A percentile compares a stretch with the other conserved stretches of the same genome.
phyloP scores from a whole-genome alignment of 30 jellyfish, hydroid and myxozoan species.

The Hydra vulgaris region DNA sequence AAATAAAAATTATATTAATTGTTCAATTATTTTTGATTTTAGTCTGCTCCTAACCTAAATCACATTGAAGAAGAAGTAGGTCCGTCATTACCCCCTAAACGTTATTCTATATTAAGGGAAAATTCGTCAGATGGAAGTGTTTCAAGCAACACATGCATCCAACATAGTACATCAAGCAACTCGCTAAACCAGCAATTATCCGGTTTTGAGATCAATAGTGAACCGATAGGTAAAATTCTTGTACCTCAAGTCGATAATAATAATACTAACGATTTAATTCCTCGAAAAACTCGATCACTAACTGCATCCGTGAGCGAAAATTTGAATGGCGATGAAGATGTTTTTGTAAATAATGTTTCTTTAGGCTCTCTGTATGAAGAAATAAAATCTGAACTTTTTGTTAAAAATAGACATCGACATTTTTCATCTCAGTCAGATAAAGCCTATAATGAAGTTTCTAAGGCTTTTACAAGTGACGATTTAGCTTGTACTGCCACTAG shows the following conservation, averaged over 20 bases:
- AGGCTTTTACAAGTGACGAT: too few relatives aligned
- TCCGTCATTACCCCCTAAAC: constrained; percentile 72
- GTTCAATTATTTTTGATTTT: neutral
- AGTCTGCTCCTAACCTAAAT: constrained; percentile 97
- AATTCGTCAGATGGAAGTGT: neutral
- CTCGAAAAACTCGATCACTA: neutral
- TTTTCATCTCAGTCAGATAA: neutral
- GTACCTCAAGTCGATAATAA: neutral
- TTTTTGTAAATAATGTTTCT: neutral
- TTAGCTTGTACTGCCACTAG: neutral
- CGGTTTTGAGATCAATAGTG: neutral
- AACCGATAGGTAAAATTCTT: too few relatives aligned
- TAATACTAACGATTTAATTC: neutral
- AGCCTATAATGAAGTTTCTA: neutral
- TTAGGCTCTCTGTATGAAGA: neutral
- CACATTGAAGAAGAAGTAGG: constrained; percentile 69
- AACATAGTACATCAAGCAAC: neutral
- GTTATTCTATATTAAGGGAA: constrained; percentile 16
- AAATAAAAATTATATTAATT: too few relatives aligned
- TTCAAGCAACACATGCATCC: neutral
- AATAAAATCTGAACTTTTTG: neutral
- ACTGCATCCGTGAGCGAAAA: neutral
- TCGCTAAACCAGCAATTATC: neutral
- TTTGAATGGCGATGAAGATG: neutral
- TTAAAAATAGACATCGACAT: neutral